A percentile compares a stretch with the other conserved stretches of the same genome.
These are phyloP conservation scores for Halyomorpha halys DNA, from an alignment of 1,140 invertebrate species.

Conservation along the genomic window DNA sequence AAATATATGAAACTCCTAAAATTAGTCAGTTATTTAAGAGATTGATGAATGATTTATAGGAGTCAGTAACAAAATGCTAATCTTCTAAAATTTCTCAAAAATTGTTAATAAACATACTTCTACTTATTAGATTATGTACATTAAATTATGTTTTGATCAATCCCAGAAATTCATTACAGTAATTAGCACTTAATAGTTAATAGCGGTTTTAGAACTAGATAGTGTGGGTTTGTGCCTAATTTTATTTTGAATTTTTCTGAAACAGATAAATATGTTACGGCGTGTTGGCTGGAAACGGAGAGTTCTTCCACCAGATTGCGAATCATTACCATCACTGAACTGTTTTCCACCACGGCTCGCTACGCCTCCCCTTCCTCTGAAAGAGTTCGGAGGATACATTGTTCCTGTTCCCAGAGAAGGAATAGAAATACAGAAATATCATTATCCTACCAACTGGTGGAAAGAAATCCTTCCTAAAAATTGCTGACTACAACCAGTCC, in stretches of 20 bases:
- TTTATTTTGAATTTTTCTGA: constrained; percentile 8
- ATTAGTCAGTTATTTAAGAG: too few species aligned
- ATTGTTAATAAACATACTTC: too few species aligned
- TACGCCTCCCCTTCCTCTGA: constrained; percentile 40
- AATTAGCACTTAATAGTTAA: too few species aligned
- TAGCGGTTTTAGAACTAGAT: too few species aligned
- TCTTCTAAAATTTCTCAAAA: too few species aligned
- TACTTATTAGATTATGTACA: too few species aligned
- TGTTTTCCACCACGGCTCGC: constrained; percentile 47
- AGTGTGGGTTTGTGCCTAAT: too few species aligned
- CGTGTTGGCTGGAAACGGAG: constrained; percentile 47
- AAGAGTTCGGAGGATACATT: constrained; percentile 40
- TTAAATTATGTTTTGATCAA: too few species aligned
- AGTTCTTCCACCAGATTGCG: constrained; percentile 46
- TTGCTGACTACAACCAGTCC: constrained; percentile 33
- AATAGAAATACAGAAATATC: constrained; percentile 51
- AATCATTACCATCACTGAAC: constrained; percentile 40
- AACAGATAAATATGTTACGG: constrained; percentile 39
- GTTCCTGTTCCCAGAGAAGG: constrained; percentile 47
- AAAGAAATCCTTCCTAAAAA: constrained; percentile 43
- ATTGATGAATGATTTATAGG: too few species aligned
- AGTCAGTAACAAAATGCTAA: too few species aligned
- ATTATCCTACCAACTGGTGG: constrained; percentile 52
- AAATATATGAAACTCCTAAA: too few species aligned
- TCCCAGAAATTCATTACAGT: too few species aligned